A percentile compares a stretch with the other conserved stretches of the same genome.
Evolutionary conservation across 2,797 vertebrate genomes (phyloP).

Genomic region (Alosa sapidissima): DNA sequence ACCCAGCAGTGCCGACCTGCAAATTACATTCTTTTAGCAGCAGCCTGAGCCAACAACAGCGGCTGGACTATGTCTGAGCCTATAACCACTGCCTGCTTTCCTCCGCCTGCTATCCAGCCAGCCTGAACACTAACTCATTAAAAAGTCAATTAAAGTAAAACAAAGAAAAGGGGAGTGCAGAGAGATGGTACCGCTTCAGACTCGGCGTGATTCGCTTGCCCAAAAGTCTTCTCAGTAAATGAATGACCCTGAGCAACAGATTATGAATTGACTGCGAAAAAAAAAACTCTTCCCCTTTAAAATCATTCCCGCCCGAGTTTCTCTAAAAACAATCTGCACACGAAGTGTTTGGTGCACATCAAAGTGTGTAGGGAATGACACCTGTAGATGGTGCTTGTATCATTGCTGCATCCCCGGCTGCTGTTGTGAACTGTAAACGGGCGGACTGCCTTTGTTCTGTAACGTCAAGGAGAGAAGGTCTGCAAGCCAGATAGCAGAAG

Average conservation of each 20-base stretch:
- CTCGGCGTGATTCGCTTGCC: slow-evolving; percentile 35
- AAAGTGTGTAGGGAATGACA: slow-evolving; percentile 34
- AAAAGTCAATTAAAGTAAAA: slow-evolving; percentile 77
- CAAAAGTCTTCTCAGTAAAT: slow-evolving; percentile 40
- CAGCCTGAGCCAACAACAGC: neutral
- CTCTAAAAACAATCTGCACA: neutral
- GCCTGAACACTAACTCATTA: slow-evolving; percentile 69
- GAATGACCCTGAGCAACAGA: slow-evolving; percentile 38
- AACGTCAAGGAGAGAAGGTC: slow-evolving; percentile 1
- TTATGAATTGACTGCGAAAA: slow-evolving; percentile 30
- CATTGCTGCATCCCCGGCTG: neutral
- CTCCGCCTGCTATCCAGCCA: slow-evolving; percentile 59
- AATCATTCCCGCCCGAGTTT: neutral
- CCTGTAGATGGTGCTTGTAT: neutral
- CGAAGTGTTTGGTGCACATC: slow-evolving; percentile 27
- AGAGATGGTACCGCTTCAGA: slow-evolving; percentile 34
- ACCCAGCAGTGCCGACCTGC: neutral
- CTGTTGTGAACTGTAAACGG: neutral
- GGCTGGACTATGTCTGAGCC: neutral
- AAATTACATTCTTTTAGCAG: slow-evolving; percentile 10
- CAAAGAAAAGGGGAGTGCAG: slow-evolving; percentile 49
- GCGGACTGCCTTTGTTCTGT: neutral
- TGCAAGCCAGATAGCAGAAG: neutral
- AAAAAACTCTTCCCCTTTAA: neutral
- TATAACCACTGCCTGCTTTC: slow-evolving; percentile 17